These are phyloP conservation scores for Drusus annulatus DNA, from an alignment of 1,140 invertebrate genomes.

Conservation along the genomic window DNA sequence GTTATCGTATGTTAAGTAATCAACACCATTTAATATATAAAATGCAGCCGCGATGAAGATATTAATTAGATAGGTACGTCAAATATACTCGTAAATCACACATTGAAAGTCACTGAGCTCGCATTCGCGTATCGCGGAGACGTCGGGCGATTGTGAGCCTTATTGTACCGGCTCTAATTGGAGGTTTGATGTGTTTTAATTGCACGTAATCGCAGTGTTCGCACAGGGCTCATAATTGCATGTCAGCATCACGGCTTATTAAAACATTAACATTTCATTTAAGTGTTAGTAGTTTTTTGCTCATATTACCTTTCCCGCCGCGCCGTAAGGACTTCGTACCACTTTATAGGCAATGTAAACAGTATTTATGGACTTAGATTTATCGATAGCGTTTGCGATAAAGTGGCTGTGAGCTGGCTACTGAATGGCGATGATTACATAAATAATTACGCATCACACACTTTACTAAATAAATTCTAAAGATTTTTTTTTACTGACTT, in stretches of 20 bases:
- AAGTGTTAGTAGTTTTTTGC: conserved; percentile 27
- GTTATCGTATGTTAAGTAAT: no score
- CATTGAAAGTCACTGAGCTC: conserved; percentile 2
- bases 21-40: no score
- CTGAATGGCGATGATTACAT: no score
- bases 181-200: conserved; percentile 50
- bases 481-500: no score
- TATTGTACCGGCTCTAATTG: conserved; percentile 38
- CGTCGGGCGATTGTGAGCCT: conserved; percentile 45
- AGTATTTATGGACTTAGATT: no score
- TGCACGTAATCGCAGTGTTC: conserved; percentile 48
- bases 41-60: no score
- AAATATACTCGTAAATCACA: neutral
- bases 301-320: neutral
- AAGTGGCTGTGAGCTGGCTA: no score
- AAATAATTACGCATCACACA: no score
- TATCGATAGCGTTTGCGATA: no score
- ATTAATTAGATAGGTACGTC: no score
- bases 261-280: conserved; percentile 52
- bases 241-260: conserved; percentile 44
- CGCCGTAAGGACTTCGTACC: neutral
- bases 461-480: no score
- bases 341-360: no score
- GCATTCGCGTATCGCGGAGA: conserved; percentile 15
- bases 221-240: conserved; percentile 42